These are phyloP conservation scores for Tenthredo scrophulariae DNA, from an alignment of 2,888 invertebrate species.

Conservation along the genomic window DNA sequence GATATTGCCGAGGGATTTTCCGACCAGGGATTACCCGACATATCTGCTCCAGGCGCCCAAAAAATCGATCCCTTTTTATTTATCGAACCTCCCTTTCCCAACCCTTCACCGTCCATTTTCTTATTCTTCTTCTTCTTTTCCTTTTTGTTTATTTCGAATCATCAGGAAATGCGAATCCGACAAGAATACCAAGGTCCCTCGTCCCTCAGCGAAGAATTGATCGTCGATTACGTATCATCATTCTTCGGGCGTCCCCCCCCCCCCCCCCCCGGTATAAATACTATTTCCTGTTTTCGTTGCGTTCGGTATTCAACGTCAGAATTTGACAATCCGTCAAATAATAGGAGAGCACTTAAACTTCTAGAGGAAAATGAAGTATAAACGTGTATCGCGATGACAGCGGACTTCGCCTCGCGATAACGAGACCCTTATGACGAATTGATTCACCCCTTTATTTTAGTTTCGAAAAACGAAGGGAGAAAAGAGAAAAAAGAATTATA, in stretches of 20 bases:
- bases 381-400: not conserved
- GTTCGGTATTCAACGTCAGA: not conserved
- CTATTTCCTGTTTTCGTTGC: not conserved
- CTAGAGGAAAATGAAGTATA: not conserved
- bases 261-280: not conserved
- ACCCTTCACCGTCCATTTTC: not conserved
- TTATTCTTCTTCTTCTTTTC: not conserved
- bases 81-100: not conserved
- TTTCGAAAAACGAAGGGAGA: no score
- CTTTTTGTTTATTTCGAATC: not conserved
- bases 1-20: not conserved
- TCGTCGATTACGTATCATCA: not conserved
- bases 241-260: not conserved
- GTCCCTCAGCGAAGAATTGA: not conserved
- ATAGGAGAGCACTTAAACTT: not conserved
- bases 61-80: not conserved
- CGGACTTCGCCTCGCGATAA: not conserved
- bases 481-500: no score
- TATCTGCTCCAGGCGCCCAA: not conserved
- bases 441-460: not conserved
- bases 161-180: not conserved
- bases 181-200: not conserved
- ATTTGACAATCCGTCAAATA: not conserved
- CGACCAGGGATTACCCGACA: not conserved
- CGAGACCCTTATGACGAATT: not conserved